A percentile compares a stretch with the other conserved stretches of the same genome.
phyloP scores from a whole-genome alignment of 2,113 vertebrate species.

The Myodes glareolus region DNA sequence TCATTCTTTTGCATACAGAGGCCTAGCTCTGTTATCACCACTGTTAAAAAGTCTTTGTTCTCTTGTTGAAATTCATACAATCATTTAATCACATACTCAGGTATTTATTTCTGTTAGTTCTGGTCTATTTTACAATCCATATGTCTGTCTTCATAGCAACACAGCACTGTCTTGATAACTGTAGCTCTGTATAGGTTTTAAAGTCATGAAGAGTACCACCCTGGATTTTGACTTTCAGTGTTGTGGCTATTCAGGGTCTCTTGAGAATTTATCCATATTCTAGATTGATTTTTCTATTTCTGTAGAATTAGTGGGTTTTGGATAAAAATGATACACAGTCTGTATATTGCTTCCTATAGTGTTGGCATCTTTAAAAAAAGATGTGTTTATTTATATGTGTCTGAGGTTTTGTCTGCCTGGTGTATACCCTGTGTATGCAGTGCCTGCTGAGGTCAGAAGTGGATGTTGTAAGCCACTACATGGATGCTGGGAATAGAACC shows the following conservation, averaged over 20 bases:
- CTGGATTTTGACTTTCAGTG: neutral
- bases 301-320: neutral
- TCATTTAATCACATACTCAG: neutral
- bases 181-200: neutral
- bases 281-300: neutral
- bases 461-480: neutral
- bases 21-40: too few relatives aligned
- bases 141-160: neutral
- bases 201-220: neutral
- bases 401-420: neutral
- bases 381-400: neutral
- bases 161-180: neutral
- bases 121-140: neutral
- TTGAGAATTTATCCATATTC: neutral
- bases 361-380: neutral
- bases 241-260: neutral
- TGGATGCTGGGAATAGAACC: neutral
- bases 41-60: neutral
- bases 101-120: neutral
- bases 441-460: neutral
- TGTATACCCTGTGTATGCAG: neutral
- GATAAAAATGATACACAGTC: neutral
- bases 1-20: neutral
- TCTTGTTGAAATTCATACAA: neutral
- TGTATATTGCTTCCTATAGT: neutral